Evolutionary conservation across 2,888 invertebrate genomes (phyloP), one percentile per base, ranked within the genome.

Genomic region (Saturnia japonica): DNA sequence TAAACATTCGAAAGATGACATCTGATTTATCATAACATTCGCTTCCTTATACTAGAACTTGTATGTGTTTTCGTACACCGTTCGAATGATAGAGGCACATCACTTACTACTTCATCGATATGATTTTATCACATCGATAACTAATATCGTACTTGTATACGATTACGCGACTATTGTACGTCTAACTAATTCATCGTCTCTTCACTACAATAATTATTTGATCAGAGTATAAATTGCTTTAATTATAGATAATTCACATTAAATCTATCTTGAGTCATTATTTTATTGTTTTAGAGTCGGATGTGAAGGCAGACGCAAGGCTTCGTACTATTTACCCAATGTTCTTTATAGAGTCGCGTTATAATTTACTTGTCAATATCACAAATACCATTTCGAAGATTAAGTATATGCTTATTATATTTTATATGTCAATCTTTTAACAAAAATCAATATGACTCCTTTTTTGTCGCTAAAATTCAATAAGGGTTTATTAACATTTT

Each of bases 1-100:
- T 68, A 68, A 68, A 68, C 64, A 71, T 66, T 71, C 68, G 66
- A 68, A 68, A 68, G 42, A 66, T 68, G 74, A 78, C 75, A 77
- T 75, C n/a, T 67, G 62, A 54, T 72, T 78, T 86, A 86, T 86
- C 86, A 86, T 85, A 85, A 54, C 22, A 47, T 7, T 47, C 47
- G 19, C 47, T 47, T 19, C 47, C 19, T 47, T 47, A 19, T 47
- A 47, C 7, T 19, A 54, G 7, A 54, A 54, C 8, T n/a, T 22
- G 54, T 54, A 22, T 11, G 54, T 54, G 22, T 54, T 22, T 9
- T 54, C 7, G 11, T 11, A 54, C 22, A 54, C 7, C 19, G n/a
- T 8, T n/a, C n/a, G n/a, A 51, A 51, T 51, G n/a, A 16, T 22
- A 22, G 7, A 16, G 16, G 45, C 45, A 51, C n/a, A n/a, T 16